These are phyloP conservation scores for Drosophila dives DNA, from an alignment of 2,888 invertebrate genomes.

Conservation along the genomic window DNA sequence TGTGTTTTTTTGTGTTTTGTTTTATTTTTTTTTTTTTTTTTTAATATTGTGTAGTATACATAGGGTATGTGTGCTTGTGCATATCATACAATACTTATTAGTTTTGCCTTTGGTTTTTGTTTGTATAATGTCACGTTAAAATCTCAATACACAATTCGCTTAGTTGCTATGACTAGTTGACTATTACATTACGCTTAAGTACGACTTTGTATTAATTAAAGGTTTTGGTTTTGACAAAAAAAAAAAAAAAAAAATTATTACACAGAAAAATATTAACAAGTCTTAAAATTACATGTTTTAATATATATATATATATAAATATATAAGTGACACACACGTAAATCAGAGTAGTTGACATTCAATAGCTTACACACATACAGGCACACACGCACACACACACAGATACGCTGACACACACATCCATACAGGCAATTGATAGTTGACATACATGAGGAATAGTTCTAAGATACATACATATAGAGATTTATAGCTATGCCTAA, in stretches of 20 bases:
- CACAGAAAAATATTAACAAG: constrained; percentile 75
- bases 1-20: background rate
- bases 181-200: constrained; percentile 54
- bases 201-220: constrained; percentile 31
- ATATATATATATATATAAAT: constrained; percentile 14
- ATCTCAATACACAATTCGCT: constrained; percentile 73
- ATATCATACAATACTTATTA: constrained; percentile 45
- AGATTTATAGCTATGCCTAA: constrained; percentile 37
- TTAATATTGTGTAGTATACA: constrained; percentile 40
- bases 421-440: constrained; percentile 27
- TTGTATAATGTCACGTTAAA: constrained; percentile 62
- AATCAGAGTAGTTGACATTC: constrained; percentile 33
- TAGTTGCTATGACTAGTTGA: constrained; percentile 67
- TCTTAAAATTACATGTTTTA: constrained; percentile 64
- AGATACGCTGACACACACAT: constrained; percentile 2
- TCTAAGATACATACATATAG: constrained; percentile 50
- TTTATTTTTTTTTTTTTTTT: constrained; percentile 1
- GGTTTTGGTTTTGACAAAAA: constrained; percentile 22
- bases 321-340: constrained; percentile 23
- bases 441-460: constrained; percentile 39
- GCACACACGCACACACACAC: constrained; percentile 4
- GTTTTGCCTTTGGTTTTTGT: constrained; percentile 14
- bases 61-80: constrained; percentile 33
- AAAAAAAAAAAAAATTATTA: constrained; percentile 60
- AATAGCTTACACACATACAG: constrained; percentile 33